A percentile compares a stretch with the other conserved stretches of the same genome.
Evolutionary conservation across 2,113 vertebrate species (phyloP).

Genomic region (Lampris incognitus): DNA sequence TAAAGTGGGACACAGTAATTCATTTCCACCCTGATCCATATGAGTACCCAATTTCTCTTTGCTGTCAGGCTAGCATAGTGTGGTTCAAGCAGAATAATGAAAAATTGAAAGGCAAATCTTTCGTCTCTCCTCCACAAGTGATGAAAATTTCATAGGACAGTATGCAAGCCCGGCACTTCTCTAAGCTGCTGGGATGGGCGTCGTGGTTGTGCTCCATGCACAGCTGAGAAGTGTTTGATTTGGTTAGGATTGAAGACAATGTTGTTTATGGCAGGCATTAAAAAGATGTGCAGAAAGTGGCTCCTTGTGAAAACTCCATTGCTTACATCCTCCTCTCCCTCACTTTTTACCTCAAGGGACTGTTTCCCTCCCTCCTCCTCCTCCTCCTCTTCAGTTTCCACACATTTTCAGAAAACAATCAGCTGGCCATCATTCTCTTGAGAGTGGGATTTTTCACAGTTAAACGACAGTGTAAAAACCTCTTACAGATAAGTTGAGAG

Average conservation of each 20-base stretch:
- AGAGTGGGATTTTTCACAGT: not conserved
- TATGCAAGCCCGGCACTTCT: conserved; percentile 68
- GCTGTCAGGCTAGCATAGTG: conserved; percentile 62
- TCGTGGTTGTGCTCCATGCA: conserved; percentile 28
- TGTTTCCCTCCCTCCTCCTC: not conserved
- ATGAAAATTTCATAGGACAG: conserved; percentile 80
- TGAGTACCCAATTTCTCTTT: conserved; percentile 43
- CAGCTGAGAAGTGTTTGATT: conserved; percentile 51
- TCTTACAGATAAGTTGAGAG: not conserved
- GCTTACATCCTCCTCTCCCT: not conserved
- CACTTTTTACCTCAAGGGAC: conserved; percentile 1
- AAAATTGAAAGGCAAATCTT: conserved; percentile 76
- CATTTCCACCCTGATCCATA: conserved; percentile 51
- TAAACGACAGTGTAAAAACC: not conserved
- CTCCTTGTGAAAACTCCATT: conserved; percentile 14
- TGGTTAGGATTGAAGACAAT: conserved; percentile 36
- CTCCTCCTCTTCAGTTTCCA: conserved; percentile 2
- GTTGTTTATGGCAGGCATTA: conserved; percentile 39
- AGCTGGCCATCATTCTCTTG: not conserved
- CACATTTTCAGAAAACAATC: not conserved
- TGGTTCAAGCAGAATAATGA: conserved; percentile 74
- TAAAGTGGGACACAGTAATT: conserved; percentile 58
- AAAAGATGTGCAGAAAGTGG: conserved; percentile 32
- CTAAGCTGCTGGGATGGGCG: conserved; percentile 41
- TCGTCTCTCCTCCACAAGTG: conserved; percentile 62